These are phyloP conservation scores for Hemichromis elongatus DNA, from an alignment of 2,113 vertebrate species.

Conservation along the genomic window DNA sequence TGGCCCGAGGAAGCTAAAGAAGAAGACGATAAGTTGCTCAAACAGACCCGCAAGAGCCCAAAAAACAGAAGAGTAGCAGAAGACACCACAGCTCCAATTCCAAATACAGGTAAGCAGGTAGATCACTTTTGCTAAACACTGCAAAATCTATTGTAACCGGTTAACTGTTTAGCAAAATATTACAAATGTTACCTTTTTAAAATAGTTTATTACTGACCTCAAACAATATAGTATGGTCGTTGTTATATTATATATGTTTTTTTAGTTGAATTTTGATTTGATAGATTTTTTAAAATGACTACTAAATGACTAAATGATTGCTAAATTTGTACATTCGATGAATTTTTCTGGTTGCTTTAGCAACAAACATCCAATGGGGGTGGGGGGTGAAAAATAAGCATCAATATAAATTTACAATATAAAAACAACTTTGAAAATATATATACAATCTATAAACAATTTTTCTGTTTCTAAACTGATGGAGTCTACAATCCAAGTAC, in stretches of 20 bases:
- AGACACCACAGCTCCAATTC: slow-evolving; percentile 55
- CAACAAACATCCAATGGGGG: not conserved
- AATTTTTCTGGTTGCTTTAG: not conserved
- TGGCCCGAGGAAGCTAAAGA: slow-evolving; percentile 67
- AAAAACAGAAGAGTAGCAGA: slow-evolving; percentile 71
- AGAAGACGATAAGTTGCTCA: slow-evolving; percentile 30
- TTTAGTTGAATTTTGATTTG: not conserved
- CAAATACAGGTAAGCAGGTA: slow-evolving; percentile 71
- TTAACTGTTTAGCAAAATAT: not conserved
- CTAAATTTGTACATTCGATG: not conserved
- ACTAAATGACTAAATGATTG: too few relatives aligned
- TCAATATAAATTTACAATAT: fast-evolving
- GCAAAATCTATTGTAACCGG: not conserved
- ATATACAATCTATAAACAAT: not conserved
- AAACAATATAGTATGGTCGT: not conserved
- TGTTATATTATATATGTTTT: not conserved
- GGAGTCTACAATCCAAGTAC: not conserved
- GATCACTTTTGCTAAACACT: not conserved
- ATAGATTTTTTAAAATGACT: fast-evolving
- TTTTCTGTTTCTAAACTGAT: not conserved
- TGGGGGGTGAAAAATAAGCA: not conserved
- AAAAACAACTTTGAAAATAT: not conserved
- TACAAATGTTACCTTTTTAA: not conserved
- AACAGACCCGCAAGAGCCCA: slow-evolving; percentile 58
- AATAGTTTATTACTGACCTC: not conserved